A percentile compares a stretch with the other conserved stretches of the same genome.
Conservation (phyloP, 1,140 invertebrate genomes). For the Sipha flava region DNA sequence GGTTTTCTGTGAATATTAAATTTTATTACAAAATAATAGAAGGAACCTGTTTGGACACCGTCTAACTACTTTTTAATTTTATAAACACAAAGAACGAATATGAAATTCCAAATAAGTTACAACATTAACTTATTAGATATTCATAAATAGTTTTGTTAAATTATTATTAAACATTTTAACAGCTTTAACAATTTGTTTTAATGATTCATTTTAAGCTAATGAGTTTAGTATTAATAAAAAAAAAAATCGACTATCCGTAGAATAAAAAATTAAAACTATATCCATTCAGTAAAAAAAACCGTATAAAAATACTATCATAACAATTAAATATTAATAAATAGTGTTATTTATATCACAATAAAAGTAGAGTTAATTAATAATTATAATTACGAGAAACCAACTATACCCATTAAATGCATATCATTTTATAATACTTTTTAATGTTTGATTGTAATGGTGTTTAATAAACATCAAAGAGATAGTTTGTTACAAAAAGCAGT, state of each 20-base stretch:
- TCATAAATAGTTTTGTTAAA: too few relatives aligned
- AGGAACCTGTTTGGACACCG: not conserved
- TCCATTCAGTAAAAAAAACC: too few relatives aligned
- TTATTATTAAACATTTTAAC: too few relatives aligned
- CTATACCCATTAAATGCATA: not conserved
- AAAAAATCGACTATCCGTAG: too few relatives aligned
- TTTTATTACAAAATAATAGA: not conserved
- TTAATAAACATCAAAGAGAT: not conserved
- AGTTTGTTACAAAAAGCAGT: not conserved
- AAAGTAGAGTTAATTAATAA: not conserved
- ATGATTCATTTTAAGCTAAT: too few relatives aligned
- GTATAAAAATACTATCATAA: not conserved
- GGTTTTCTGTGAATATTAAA: not conserved
- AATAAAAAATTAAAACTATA: too few relatives aligned
- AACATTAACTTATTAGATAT: not conserved
- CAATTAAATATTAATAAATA: not conserved
- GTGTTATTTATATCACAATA: not conserved
- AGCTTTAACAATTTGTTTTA: too few relatives aligned
- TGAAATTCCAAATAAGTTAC: not conserved
- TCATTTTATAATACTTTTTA: not conserved
- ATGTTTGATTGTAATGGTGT: not conserved
- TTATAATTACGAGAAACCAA: not conserved
- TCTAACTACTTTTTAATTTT: conserved; percentile 3
- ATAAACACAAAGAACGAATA: not conserved
- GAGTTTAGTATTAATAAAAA: too few relatives aligned